Percentiles rank a stretch among this genome's conserved stretches.
Evolutionary conservation across 2,797 vertebrate species (phyloP).

Genomic region (Amazona ochrocephala): DNA sequence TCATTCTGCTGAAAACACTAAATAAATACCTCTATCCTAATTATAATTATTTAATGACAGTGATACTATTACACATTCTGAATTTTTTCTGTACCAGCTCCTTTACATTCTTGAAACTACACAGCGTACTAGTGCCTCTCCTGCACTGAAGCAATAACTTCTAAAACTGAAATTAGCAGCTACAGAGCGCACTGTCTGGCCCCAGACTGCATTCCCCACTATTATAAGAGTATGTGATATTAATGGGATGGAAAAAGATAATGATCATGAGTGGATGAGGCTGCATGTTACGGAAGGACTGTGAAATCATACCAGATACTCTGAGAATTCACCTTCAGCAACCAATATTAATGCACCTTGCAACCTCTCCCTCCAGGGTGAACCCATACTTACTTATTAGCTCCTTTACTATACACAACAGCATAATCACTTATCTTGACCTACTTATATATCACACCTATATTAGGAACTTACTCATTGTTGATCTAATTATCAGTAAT

Average conservation of each 20-base stretch:
- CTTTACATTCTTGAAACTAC: background rate
- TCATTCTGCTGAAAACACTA: background rate
- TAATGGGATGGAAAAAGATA: background rate
- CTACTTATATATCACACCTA: background rate
- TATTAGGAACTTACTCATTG: background rate
- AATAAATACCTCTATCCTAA: background rate
- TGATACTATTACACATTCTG: too few relatives aligned
- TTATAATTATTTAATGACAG: background rate
- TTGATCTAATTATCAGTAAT: background rate
- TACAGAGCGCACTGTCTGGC: background rate
- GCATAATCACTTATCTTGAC: background rate
- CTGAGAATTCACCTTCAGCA: background rate
- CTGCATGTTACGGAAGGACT: background rate
- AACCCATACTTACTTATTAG: background rate
- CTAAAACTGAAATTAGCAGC: background rate
- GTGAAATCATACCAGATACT: background rate
- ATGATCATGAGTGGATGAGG: background rate
- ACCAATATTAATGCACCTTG: background rate
- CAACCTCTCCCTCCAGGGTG: background rate
- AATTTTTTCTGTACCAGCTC: background rate
- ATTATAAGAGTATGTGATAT: fast-evolving
- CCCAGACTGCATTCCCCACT: background rate
- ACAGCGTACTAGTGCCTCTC: background rate
- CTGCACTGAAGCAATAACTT: background rate
- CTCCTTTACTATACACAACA: background rate